Conservation (phyloP, 2,797 vertebrate genomes). For the Chromobotia macracanthus region DNA sequence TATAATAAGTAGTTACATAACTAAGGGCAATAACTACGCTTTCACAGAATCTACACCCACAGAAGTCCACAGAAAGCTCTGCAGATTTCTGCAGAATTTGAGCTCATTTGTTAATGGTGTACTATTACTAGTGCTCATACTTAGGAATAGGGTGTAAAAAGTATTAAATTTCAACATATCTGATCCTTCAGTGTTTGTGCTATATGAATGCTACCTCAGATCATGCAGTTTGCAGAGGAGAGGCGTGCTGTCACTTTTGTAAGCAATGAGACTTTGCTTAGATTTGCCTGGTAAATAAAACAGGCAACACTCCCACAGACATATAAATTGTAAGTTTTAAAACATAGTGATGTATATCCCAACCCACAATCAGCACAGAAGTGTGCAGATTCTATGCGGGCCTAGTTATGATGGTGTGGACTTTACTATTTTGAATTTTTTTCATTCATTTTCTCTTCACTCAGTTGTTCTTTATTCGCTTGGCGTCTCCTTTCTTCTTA, state of each 20-base stretch:
- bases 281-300: too few relatives aligned
- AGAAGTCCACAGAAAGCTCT: background rate
- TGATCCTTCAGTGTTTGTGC: background rate
- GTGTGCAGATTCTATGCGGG: background rate
- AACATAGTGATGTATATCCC: too few relatives aligned
- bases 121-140: background rate
- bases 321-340: too few relatives aligned
- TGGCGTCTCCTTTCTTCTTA: too few relatives aligned
- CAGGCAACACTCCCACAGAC: too few relatives aligned
- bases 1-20: background rate
- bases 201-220: background rate
- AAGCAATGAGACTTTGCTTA: too few relatives aligned
- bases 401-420: background rate
- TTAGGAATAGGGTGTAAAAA: background rate
- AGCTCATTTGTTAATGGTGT: background rate
- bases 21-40: slow-evolving; percentile 15
- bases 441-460: background rate
- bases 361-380: too few relatives aligned
- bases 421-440: background rate
- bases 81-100: background rate
- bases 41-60: slow-evolving; percentile 21
- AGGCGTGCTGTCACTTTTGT: too few relatives aligned
- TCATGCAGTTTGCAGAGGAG: background rate
- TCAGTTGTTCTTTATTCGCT: background rate
- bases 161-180: background rate